A percentile compares a stretch with the other conserved stretches of the same genome.
phyloP scores from a whole-genome alignment of 2,888 invertebrate species.

The Cheilosia variabilis region DNA sequence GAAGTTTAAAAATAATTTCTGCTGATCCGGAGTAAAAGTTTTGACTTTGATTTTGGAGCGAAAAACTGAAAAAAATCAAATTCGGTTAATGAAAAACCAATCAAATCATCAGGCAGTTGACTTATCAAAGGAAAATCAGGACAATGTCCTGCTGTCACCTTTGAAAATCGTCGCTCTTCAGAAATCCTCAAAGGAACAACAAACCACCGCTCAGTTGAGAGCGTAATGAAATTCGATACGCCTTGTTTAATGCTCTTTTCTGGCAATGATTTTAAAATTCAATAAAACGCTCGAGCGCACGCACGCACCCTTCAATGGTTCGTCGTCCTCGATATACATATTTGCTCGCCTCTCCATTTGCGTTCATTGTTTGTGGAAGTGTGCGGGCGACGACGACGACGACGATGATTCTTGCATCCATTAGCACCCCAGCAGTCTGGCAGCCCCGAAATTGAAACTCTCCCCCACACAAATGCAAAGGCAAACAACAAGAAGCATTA shows the following conservation, averaged over 20 bases:
- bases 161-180: slow-evolving; percentile 1
- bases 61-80: slow-evolving; percentile 24
- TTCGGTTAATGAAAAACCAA: slow-evolving; percentile 56
- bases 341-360: slow-evolving; percentile 43
- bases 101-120: slow-evolving; percentile 66
- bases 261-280: slow-evolving; percentile 76
- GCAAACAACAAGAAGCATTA: slow-evolving; percentile 75
- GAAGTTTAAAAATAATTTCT: slow-evolving; percentile 29
- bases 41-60: slow-evolving; percentile 53
- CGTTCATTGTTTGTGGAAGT: slow-evolving; percentile 57
- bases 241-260: slow-evolving; percentile 84
- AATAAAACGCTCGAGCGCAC: slow-evolving; percentile 77
- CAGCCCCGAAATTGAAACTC: slow-evolving; percentile 60
- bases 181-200: slow-evolving; percentile 28
- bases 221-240: slow-evolving; percentile 84
- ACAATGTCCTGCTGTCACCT: slow-evolving; percentile 60
- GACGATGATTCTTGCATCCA: slow-evolving; percentile 60
- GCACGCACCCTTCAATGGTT: slow-evolving; percentile 65
- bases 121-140: slow-evolving; percentile 64
- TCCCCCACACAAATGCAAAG: slow-evolving; percentile 48
- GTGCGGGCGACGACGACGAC: slow-evolving; percentile 48
- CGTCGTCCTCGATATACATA: slow-evolving; percentile 5
- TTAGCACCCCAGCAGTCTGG: slow-evolving; percentile 73
- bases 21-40: slow-evolving; percentile 50
- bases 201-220: slow-evolving; percentile 17